Evolutionary conservation across 2,888 invertebrate species (phyloP).

Genomic region (Campoplex nolae): DNA sequence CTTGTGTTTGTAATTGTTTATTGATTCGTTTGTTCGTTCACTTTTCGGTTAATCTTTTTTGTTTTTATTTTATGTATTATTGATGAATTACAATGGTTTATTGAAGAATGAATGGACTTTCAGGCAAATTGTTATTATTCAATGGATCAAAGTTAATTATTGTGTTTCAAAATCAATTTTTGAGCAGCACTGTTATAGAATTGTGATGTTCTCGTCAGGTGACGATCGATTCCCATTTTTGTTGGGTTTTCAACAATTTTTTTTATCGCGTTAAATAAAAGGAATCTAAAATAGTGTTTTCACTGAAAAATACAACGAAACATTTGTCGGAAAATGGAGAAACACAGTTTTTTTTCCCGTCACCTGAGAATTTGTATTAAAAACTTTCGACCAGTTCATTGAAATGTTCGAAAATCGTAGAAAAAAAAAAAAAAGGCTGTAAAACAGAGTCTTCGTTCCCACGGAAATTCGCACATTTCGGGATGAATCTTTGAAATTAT

Average conservation of each 20-base stretch:
- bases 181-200: too few species aligned
- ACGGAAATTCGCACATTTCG: conserved; percentile 45
- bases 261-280: too few species aligned
- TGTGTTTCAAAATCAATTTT: not conserved
- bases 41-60: not conserved
- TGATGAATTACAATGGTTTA: not conserved
- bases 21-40: not conserved
- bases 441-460: conserved; percentile 13
- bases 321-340: not conserved
- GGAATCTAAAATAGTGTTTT: too few species aligned
- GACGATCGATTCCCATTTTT: too few species aligned
- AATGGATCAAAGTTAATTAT: not conserved
- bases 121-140: not conserved
- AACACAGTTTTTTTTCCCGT: not conserved
- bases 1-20: not conserved
- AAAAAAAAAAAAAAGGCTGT: not conserved
- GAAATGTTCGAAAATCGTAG: not conserved
- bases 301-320: not conserved
- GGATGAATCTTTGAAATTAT: conserved; percentile 27
- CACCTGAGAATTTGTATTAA: not conserved
- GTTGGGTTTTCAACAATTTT: too few species aligned
- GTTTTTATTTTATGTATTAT: not conserved
- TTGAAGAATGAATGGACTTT: not conserved
- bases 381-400: not conserved
- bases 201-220: too few species aligned